phyloP scores from a whole-genome alignment of 2,888 invertebrate species.

The Sussaba pulchella region DNA sequence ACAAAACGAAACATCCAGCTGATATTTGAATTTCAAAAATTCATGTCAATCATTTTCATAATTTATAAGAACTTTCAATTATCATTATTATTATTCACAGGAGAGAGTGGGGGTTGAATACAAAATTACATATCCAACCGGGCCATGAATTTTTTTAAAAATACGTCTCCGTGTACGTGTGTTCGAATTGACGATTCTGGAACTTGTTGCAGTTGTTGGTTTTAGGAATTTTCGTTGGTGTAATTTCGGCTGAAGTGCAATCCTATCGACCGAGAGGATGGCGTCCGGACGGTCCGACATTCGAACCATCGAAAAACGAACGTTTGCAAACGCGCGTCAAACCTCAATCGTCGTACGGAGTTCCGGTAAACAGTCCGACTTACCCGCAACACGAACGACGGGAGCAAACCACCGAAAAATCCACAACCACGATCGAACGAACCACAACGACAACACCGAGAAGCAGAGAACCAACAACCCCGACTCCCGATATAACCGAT shows the following conservation, averaged over 20 bases:
- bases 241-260: conserved; percentile 44
- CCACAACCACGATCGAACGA: conserved; percentile 52
- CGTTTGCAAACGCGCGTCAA: conserved; percentile 73
- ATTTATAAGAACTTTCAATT: too few relatives aligned
- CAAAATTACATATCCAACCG: too few relatives aligned
- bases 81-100: too few relatives aligned
- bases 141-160: too few relatives aligned
- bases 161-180: too few relatives aligned
- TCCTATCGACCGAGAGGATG: conserved; percentile 79
- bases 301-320: conserved; percentile 73
- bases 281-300: conserved; percentile 79
- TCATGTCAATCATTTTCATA: too few relatives aligned
- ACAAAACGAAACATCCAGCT: too few relatives aligned
- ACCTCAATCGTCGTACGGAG: conserved; percentile 60
- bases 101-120: too few relatives aligned
- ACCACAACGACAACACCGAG: conserved; percentile 63
- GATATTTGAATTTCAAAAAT: too few relatives aligned
- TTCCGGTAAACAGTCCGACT: conserved; percentile 55
- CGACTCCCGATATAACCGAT: conserved; percentile 77
- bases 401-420: conserved; percentile 44
- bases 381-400: conserved; percentile 48
- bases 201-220: conserved; percentile 46
- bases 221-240: conserved; percentile 40
- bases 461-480: conserved; percentile 69
- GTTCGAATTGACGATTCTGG: too few relatives aligned